A percentile compares a stretch with the other conserved stretches of the same genome.
phyloP scores from a whole-genome alignment of 2,797 vertebrate species.

The Manis pentadactyla region DNA sequence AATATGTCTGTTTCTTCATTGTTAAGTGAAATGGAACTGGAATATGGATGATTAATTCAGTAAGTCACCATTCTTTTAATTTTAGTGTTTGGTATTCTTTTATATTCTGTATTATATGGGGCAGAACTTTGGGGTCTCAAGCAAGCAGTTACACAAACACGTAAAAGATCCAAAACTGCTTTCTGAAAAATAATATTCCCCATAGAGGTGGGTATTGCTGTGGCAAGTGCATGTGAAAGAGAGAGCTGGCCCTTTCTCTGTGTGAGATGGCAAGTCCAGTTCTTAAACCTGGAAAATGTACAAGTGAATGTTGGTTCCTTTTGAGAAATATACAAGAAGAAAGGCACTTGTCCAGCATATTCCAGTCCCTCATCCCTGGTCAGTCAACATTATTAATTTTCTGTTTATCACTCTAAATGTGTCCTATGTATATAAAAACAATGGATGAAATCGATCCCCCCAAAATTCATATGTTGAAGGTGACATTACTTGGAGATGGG shows the following conservation, averaged over 20 bases:
- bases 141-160: slow-evolving; percentile 20
- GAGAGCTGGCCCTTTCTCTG: neutral
- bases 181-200: slow-evolving; percentile 36
- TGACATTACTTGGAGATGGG: neutral
- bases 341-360: neutral
- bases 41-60: slow-evolving; percentile 77
- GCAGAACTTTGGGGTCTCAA: slow-evolving; percentile 37
- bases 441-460: neutral
- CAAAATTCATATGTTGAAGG: neutral
- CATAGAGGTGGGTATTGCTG: neutral
- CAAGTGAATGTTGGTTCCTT: neutral
- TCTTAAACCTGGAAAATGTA: neutral
- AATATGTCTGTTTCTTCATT: slow-evolving; percentile 83
- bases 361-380: neutral
- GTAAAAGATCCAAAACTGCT: slow-evolving; percentile 47
- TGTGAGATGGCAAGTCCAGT: neutral
- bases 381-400: neutral
- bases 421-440: neutral
- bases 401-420: neutral
- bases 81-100: slow-evolving; percentile 77
- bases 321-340: neutral
- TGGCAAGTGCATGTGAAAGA: neutral
- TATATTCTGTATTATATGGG: slow-evolving; percentile 17
- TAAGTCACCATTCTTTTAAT: slow-evolving; percentile 81
- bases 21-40: slow-evolving; percentile 82